These are phyloP conservation scores for Drosophila athabasca DNA, from an alignment of 1,140 invertebrate species.

Conservation along the genomic window DNA sequence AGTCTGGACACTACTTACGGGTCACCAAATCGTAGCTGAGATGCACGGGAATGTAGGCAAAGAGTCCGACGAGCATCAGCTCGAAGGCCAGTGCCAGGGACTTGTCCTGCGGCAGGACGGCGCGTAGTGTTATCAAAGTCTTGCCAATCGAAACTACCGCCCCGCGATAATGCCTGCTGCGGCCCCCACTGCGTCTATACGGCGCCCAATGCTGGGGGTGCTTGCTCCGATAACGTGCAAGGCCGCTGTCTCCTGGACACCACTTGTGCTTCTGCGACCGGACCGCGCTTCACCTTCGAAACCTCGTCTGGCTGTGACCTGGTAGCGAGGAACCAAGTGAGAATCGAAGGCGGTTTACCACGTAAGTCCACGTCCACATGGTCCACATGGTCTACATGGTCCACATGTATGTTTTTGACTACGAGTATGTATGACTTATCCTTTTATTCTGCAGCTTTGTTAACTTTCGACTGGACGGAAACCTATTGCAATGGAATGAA, in stretches of 20 bases:
- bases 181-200: conserved; percentile 12
- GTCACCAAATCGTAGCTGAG: conserved; percentile 85
- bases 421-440: neutral
- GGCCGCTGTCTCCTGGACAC: conserved; percentile 10
- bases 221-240: neutral
- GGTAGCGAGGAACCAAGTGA: neutral
- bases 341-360: neutral
- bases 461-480: neutral
- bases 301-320: too few species aligned
- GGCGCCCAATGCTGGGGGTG: neutral
- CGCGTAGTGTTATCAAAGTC: conserved; percentile 85
- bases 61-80: conserved; percentile 84
- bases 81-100: conserved; percentile 86
- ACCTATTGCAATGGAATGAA: conserved; percentile 11
- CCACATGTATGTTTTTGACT: neutral
- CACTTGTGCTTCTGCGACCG: too few species aligned
- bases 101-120: conserved; percentile 86
- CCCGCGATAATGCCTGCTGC: conserved; percentile 37
- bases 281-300: too few species aligned
- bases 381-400: too few species aligned
- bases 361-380: neutral
- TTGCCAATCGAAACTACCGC: conserved; percentile 84
- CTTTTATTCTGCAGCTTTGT: neutral
- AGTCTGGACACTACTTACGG: conserved; percentile 67
- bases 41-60: conserved; percentile 85